Conservation (phyloP, 2,888 invertebrate species). For the Salticus scenicus region DNA sequence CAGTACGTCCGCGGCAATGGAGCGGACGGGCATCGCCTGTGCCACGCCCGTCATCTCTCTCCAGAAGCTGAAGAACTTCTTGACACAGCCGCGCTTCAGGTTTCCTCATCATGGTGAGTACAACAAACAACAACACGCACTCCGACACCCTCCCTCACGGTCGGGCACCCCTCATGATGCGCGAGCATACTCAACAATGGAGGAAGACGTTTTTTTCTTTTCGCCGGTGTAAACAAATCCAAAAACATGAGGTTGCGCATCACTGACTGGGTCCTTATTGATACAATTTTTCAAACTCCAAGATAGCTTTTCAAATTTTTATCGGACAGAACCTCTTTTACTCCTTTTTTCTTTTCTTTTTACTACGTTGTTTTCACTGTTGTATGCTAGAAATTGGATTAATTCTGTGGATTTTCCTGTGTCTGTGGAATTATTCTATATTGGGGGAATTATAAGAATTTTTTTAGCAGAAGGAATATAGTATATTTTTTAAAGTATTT, state of each 20-base stretch:
- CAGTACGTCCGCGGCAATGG: constrained; percentile 59
- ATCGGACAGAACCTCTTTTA: too few species aligned
- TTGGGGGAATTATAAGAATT: too few species aligned
- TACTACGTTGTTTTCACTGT: too few species aligned
- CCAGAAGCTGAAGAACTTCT: constrained; percentile 72
- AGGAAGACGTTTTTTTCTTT: background rate
- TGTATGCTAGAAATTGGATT: too few species aligned
- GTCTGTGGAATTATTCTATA: too few species aligned
- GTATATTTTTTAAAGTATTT: too few species aligned
- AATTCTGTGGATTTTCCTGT: too few species aligned
- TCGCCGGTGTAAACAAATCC: background rate
- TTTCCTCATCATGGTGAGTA: constrained; percentile 70
- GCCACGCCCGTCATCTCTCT: constrained; percentile 73
- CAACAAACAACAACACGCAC: background rate
- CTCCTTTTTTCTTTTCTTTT: too few species aligned
- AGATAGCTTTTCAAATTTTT: too few species aligned
- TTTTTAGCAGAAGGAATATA: too few species aligned
- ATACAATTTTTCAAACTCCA: too few species aligned
- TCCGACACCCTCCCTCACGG: background rate
- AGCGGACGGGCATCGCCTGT: constrained; percentile 66
- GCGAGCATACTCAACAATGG: background rate
- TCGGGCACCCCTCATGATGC: background rate
- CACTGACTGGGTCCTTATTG: too few species aligned
- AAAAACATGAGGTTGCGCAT: background rate
- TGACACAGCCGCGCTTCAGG: constrained; percentile 72